Evolutionary conservation across 2,888 invertebrate species (phyloP), one percentile per base, ranked within the genome.

Genomic region (Apodemia mormo): DNA sequence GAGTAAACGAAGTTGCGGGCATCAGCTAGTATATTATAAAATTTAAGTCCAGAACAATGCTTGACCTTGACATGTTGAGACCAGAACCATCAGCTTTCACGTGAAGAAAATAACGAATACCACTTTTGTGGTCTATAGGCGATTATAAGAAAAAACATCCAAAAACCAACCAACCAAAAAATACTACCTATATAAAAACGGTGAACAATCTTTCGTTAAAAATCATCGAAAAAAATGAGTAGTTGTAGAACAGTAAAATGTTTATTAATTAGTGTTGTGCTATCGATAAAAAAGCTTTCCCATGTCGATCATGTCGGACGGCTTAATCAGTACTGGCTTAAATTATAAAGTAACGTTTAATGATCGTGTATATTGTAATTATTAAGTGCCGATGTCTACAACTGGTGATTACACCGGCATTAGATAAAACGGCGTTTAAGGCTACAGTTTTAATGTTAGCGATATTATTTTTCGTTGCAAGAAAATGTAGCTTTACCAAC

Each of bases 341-440:
- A 80, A 81, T 80, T 80, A 81, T 74, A 78, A 78, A 77, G 77
- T 75, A 77, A 76, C 74, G 71, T 75, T 80, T 81, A 80, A 80
- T 81, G 76, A 79, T 74, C 73, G 73, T 73, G 79, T 80, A 79
- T 76, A 78, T 76, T 78, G 74, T 81, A 80, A 80, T 81, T 81
- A 82, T 74, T 67, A 73, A 65, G 75, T 72, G 73, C 75, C 75
- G 76, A 71, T 75, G 76, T 76, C 68, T 70, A 74, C 70, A 76
- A 71, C 77, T 75, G 71, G 75, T 76, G 73, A 75, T 80, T 77
- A 78, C 71, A 67, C 37, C 52, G 45, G 61, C 45, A 70, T 73
- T 73, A 74, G 70, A 68, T 61, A 61, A 12, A 30, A 14, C 65
- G 40, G 22, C 33, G 68, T 37, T 66, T 22, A 64, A 68, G 14